Percentiles rank a stretch among this genome's conserved stretches.
Conservation (phyloP, 2,888 invertebrate genomes). For the Listrodromus nycthemerus region DNA sequence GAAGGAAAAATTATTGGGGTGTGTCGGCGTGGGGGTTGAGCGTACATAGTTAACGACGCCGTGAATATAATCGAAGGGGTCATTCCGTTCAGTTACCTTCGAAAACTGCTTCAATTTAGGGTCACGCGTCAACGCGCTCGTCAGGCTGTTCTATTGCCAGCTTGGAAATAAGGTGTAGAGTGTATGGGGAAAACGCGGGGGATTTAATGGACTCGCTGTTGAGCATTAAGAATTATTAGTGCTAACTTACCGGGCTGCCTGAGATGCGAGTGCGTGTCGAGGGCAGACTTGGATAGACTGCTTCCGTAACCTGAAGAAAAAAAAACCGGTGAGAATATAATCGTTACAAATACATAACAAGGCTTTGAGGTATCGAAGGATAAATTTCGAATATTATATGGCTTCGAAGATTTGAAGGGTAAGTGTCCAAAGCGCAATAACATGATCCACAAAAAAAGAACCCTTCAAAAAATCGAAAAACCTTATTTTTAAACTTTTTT, state of each 20-base stretch:
- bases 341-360: neutral
- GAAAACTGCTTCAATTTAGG: constrained; percentile 71
- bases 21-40: constrained; percentile 74
- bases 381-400: neutral
- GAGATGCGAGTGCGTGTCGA: constrained; percentile 95
- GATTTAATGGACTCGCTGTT: constrained; percentile 47
- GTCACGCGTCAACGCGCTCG: constrained; percentile 65
- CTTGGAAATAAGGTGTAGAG: constrained; percentile 44
- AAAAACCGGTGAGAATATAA: constrained; percentile 76
- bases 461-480: neutral
- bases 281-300: constrained; percentile 93
- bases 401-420: neutral
- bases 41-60: constrained; percentile 74
- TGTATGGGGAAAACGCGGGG: constrained; percentile 20
- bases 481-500: neutral
- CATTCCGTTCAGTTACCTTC: constrained; percentile 76
- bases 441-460: too few species aligned
- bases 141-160: constrained; percentile 48
- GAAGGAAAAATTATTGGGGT: constrained; percentile 74
- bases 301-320: constrained; percentile 93
- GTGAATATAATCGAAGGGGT: constrained; percentile 76
- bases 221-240: neutral
- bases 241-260: constrained; percentile 93
- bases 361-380: neutral
- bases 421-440: neutral